Base-by-base conservation (phyloP, 2,113 vertebrate genomes). In the Trematomus loennbergii region DNA sequence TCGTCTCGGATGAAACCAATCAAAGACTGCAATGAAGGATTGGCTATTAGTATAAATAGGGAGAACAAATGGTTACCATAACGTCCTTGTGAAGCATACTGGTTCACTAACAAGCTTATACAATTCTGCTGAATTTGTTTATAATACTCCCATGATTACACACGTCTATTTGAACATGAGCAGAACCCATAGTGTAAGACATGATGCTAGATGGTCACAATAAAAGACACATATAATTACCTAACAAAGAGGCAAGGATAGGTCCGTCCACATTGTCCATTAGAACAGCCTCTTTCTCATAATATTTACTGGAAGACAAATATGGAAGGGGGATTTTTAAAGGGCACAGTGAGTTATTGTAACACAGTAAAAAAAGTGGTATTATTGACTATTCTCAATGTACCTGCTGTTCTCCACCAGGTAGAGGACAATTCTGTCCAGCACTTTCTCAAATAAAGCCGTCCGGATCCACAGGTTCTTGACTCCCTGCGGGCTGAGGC, bases 321-420 rank as follows among this genome's bases (percentile, higher is more conserved):
- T 29, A 55, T 71, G 46, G 72, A 75, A 79, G 6, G 48, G n/a
- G n/a, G n/a, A n/a, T 20, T 12, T 33, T 17, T 2, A 40, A 8
- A 16, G 0, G 18, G 33, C 20, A 67, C 11, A 50, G 11, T 45
- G 15, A 61, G 45, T 66, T 81, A 12, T 53, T 18, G 22, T 8
- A 48, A 12, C 53, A 58, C 20, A 81, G 17, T 0, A n/a, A 10
- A 46, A 22, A 25, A 16, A 53, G 2, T 6, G 2, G 6, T 33
- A 3, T 7, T 20, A 25, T 18, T 43, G 20, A 12, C 33, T 17
- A 1, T 45, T 49, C 5, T 77, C 20, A 57, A 58, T 90, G 80
- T 78, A 99, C 98, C 97, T 97, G 96, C 97, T 96, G 93, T 99
- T 99, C 88, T 99, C 98, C 81, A 99, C 98, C 68, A 99, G 89